A percentile compares a stretch with the other conserved stretches of the same genome.
Evolutionary conservation across 2,113 vertebrate species (phyloP).

Genomic region (Tichodroma muraria): DNA sequence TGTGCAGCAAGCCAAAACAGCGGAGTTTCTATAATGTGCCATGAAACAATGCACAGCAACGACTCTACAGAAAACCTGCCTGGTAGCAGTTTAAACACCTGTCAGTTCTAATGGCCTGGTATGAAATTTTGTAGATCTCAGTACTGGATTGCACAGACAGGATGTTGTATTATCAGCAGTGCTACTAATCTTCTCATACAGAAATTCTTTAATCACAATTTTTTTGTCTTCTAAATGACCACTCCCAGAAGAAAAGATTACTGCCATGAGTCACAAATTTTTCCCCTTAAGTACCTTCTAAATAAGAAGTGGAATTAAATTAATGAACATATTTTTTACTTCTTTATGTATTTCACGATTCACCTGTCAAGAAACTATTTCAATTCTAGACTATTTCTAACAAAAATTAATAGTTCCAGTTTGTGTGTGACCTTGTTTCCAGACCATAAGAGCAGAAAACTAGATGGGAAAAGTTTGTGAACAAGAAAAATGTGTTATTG

Average conservation of each 20-base stretch:
- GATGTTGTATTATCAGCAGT: background rate
- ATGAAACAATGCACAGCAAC: background rate
- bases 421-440: background rate
- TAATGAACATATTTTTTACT: slow-evolving; percentile 57
- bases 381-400: slow-evolving; percentile 42
- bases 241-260: background rate
- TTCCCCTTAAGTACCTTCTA: slow-evolving; percentile 37
- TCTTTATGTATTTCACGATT: slow-evolving; percentile 51
- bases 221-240: background rate
- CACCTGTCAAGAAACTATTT: slow-evolving; percentile 37
- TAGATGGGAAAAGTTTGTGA: background rate
- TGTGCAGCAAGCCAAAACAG: background rate
- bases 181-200: background rate
- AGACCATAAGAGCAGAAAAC: background rate
- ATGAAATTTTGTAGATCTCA: background rate
- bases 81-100: background rate
- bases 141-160: background rate
- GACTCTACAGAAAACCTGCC: background rate
- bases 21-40: background rate
- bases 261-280: background rate
- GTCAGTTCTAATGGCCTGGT: background rate
- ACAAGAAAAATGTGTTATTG: background rate
- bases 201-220: background rate
- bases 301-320: slow-evolving; percentile 56
- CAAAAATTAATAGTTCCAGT: background rate